Conservation (phyloP, 2,888 invertebrate species). For the Cephus pulcher region DNA sequence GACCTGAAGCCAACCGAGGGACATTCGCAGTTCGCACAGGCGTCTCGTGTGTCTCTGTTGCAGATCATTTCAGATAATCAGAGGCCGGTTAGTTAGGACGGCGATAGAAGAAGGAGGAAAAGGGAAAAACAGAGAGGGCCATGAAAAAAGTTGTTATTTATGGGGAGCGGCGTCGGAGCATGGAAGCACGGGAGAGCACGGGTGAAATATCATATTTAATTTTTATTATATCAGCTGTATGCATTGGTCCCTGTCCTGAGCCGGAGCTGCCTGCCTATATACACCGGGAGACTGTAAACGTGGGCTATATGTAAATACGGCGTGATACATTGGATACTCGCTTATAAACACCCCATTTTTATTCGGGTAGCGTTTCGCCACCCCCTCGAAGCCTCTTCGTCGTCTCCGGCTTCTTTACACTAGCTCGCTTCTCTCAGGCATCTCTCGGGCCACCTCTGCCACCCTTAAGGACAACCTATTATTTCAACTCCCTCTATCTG, state of each 20-base stretch:
- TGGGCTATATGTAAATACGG: constrained; percentile 64
- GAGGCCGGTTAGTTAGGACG: too few relatives aligned
- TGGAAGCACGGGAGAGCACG: constrained; percentile 30
- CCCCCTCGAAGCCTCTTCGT: constrained; percentile 39
- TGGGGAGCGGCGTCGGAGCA: constrained; percentile 21
- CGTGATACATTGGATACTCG: constrained; percentile 67
- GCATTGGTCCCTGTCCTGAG: constrained; percentile 40
- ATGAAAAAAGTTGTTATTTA: constrained; percentile 50
- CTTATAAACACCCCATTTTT: constrained; percentile 68
- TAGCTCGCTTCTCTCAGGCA: constrained; percentile 8
- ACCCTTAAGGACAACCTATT: too few relatives aligned
- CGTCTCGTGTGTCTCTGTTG: too few relatives aligned
- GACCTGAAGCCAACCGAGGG: too few relatives aligned
- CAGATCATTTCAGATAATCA: too few relatives aligned
- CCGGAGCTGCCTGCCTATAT: constrained; percentile 5
- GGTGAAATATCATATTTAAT: constrained; percentile 63
- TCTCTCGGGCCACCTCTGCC: constrained; percentile 1
- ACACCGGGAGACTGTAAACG: constrained; percentile 46
- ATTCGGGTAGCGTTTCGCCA: constrained; percentile 62
- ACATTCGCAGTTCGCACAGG: too few relatives aligned
- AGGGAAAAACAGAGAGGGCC: not conserved
- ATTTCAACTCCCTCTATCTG: not conserved
- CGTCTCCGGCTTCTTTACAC: constrained; percentile 9
- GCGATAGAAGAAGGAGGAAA: too few relatives aligned
- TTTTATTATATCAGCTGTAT: constrained; percentile 62